phyloP scores from a whole-genome alignment of 2,113 vertebrate species.

The Malurus elegans region DNA sequence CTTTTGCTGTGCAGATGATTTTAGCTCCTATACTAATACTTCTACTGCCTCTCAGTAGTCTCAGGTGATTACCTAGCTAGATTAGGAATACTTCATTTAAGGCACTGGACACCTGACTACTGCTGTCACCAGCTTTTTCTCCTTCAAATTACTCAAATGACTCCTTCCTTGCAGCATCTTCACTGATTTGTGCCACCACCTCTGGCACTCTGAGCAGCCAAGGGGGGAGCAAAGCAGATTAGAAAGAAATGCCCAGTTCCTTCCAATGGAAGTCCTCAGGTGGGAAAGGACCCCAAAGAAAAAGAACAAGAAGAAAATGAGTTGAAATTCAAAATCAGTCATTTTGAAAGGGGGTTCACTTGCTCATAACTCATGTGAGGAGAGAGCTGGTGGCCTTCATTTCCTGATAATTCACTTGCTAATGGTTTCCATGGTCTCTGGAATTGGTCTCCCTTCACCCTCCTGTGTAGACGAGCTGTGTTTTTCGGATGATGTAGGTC shows the following conservation, averaged over 20 bases:
- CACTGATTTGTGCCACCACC: neutral
- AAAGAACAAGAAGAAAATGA: neutral
- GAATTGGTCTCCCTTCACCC: neutral
- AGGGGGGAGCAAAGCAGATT: neutral
- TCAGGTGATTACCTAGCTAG: neutral
- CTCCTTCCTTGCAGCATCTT: neutral
- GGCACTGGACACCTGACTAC: neutral
- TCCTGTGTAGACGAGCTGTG: neutral
- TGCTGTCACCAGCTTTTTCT: neutral
- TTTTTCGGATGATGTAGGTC: neutral
- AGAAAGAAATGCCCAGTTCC: neutral
- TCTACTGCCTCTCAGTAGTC: neutral
- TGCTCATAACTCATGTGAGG: neutral
- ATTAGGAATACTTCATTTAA: neutral
- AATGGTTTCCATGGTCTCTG: neutral
- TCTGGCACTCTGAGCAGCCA: neutral
- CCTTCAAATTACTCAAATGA: neutral
- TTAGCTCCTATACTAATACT: neutral
- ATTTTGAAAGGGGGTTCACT: neutral
- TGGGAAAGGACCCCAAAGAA: neutral
- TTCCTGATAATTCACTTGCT: neutral
- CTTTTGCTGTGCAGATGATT: neutral
- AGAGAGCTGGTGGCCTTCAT: neutral
- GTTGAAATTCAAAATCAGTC: neutral
- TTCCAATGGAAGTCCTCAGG: neutral